Evolutionary conservation across 1,140 invertebrate genomes (phyloP), one percentile per base, ranked within the genome.

Genomic region (Pygmarrhopalites habei): DNA sequence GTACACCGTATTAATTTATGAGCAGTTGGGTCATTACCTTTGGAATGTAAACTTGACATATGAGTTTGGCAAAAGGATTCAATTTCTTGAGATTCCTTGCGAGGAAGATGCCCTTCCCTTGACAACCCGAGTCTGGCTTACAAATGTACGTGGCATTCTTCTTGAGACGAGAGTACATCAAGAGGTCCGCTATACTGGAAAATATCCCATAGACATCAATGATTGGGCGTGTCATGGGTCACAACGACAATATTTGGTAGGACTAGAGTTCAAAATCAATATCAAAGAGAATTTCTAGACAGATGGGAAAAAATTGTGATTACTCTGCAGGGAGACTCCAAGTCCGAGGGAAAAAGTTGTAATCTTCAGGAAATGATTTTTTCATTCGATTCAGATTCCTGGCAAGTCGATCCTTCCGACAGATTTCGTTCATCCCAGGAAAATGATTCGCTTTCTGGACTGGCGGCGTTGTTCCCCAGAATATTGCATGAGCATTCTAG

Each of bases 301-400:
- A n/a, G n/a, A n/a, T n/a, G n/a, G n/a, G n/a, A n/a, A n/a, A n/a
- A n/a, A n/a, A 55, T 29, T 21, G 14, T 41, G 19, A 28, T 82
- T 80, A 90, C 87, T 93, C 90, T n/a, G 87, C 84, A 41, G 92
- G 91, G 60, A 95, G 81, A 76, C 88, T 90, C 90, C 90, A 95
- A n/a, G 90, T 90, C 79, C 87, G 90, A 2, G 92, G 91, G 75
- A 90, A 94, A 75, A 94, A 89, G 72, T 87, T 88, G 73, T 93
- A 95, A 60, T 92, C 89, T 70, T 87, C 85, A 0, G 90, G 89
- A 76, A 89, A 93, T 28, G 88, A 73, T 76, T 89, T 87, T 52
- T 83, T 76, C 90, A 93, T 91, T 62, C 89, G 80, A 74, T 89
- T 92, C 52, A 93, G 79, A 75, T 92, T 92, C 58, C 88, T 76